Conservation (phyloP, 2,113 vertebrate species). For the Lates calcarifer region DNA sequence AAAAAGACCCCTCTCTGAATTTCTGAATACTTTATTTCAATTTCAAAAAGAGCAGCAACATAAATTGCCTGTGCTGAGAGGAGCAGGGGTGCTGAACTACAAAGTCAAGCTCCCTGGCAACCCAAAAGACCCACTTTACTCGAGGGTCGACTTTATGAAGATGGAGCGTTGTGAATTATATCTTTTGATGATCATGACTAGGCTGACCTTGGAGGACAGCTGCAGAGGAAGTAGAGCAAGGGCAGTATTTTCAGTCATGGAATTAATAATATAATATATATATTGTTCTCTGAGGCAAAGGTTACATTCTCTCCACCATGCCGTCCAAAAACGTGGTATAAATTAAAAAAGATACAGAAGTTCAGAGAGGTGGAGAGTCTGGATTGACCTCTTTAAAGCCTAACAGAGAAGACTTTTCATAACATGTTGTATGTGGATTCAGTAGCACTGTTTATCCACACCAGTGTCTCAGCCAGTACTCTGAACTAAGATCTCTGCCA, state of each 20-base stretch:
- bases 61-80: constrained; percentile 60
- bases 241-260: constrained; percentile 21
- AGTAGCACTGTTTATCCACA: no score
- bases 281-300: background rate
- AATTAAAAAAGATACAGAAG: no score
- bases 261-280: constrained; percentile 38
- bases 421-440: no score
- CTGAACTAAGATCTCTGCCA: no score
- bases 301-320: background rate
- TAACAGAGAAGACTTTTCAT: no score
- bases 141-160: constrained; percentile 38
- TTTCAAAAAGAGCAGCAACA: constrained; percentile 74
- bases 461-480: no score
- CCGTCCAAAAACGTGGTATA: background rate
- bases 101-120: constrained; percentile 66
- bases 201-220: no score
- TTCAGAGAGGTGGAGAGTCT: background rate
- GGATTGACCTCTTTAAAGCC: no score
- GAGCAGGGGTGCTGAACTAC: constrained; percentile 47
- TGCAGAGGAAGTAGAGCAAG: background rate
- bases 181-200: constrained; percentile 53
- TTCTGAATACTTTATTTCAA: constrained; percentile 71
- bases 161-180: constrained; percentile 20
- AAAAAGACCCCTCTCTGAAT: constrained; percentile 58
- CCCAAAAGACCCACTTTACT: constrained; percentile 49